Percentiles rank a stretch among this genome's conserved stretches.
These are phyloP conservation scores for Platichthys stellatus DNA, from an alignment of 2,113 vertebrate genomes.

Conservation along the genomic window DNA sequence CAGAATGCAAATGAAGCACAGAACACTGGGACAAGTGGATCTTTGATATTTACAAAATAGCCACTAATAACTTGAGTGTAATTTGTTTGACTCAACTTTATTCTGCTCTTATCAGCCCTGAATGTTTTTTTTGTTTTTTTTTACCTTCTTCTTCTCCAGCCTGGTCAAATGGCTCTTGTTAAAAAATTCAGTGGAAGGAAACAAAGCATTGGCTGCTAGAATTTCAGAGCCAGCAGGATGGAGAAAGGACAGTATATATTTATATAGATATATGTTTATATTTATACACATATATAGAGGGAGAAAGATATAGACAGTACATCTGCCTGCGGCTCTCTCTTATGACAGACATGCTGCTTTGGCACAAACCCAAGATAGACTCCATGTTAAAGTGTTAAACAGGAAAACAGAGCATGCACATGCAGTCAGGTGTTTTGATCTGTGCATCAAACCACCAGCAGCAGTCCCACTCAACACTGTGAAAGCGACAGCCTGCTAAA, in stretches of 20 bases:
- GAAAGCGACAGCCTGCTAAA: slow-evolving; percentile 2
- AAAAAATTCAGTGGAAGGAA: slow-evolving; percentile 37
- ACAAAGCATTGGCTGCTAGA: slow-evolving; percentile 34
- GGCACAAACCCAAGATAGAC: slow-evolving; percentile 4
- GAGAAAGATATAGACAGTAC: not conserved
- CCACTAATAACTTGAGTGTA: slow-evolving; percentile 96
- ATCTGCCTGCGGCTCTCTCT: not conserved
- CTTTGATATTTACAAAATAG: slow-evolving; percentile 99
- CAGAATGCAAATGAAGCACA: slow-evolving; percentile 99
- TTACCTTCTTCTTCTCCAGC: not conserved
- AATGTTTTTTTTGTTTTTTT: slow-evolving; percentile 33
- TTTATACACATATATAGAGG: not conserved
- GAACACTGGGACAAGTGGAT: slow-evolving; percentile 91
- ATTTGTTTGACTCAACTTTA: slow-evolving; percentile 97
- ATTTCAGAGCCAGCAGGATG: slow-evolving; percentile 28
- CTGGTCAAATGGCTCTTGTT: slow-evolving; percentile 54
- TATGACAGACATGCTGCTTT: slow-evolving; percentile 10
- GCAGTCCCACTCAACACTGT: not conserved
- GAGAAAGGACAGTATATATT: not conserved
- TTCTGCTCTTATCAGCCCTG: slow-evolving; percentile 86
- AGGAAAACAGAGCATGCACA: slow-evolving; percentile 21
- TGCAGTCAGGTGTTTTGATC: slow-evolving; percentile 8
- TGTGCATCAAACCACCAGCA: slow-evolving; percentile 4
- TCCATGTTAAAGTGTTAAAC: slow-evolving; percentile 9
- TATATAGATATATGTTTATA: no score